phyloP scores from a whole-genome alignment of 2,888 invertebrate species.

The Osmoderma eremita region DNA sequence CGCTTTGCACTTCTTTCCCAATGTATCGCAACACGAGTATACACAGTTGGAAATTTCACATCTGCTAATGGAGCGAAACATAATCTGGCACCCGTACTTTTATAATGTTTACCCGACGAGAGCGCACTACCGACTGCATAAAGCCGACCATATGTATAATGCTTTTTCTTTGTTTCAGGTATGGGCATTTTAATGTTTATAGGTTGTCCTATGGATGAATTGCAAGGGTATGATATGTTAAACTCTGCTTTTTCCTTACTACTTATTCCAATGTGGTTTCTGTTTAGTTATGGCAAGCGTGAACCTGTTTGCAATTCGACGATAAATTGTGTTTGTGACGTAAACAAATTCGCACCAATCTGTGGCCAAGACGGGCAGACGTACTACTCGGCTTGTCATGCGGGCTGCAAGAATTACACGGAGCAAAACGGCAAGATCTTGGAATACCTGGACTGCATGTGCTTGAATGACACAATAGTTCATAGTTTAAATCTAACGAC shows the following conservation, averaged over 20 bases:
- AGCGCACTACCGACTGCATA: no score
- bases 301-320: conserved; percentile 73
- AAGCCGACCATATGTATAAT: no score
- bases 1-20: no score
- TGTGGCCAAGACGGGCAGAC: conserved; percentile 85
- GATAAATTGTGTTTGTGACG: conserved; percentile 76
- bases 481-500: conserved; percentile 40
- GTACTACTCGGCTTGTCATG: conserved; percentile 90
- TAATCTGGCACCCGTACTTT: no score
- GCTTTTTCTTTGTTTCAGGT: conserved; percentile 62
- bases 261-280: no score
- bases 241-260: no score
- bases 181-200: conserved; percentile 90
- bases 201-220: conserved; percentile 86
- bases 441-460: conserved; percentile 67
- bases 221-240: conserved; percentile 52
- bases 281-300: conserved; percentile 48
- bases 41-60: no score
- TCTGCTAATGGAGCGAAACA: no score
- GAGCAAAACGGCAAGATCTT: conserved; percentile 70
- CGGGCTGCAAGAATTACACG: conserved; percentile 79
- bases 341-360: conserved; percentile 82
- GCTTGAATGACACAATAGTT: conserved; percentile 57
- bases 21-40: no score
- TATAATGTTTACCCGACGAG: no score